Percentiles rank a stretch among this genome's conserved stretches.
Evolutionary conservation across 2,797 vertebrate species (phyloP).

Genomic region (Cercopithecus diana): DNA sequence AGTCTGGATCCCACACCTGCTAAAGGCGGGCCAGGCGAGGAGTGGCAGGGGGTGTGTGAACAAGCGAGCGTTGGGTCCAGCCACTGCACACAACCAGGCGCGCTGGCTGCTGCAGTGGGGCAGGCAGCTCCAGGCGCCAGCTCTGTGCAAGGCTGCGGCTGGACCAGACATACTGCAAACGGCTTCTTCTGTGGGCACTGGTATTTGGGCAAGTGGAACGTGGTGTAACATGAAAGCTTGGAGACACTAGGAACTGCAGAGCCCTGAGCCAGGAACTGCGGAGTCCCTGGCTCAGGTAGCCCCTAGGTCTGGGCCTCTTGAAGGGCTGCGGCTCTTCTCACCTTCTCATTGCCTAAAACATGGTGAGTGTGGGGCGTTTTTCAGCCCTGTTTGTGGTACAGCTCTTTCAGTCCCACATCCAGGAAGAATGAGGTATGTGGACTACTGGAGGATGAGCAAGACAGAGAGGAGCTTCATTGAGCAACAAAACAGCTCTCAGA

Average conservation of each 20-base stretch:
- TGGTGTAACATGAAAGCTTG: background rate
- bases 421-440: background rate
- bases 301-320: background rate
- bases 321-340: background rate
- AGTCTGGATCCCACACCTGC: background rate
- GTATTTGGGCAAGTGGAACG: background rate
- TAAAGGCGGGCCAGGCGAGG: background rate
- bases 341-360: background rate
- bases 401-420: background rate
- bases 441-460: background rate
- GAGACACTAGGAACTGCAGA: background rate
- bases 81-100: background rate
- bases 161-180: background rate
- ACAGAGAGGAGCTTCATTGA: background rate
- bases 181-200: background rate
- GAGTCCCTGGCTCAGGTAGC: background rate
- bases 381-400: background rate
- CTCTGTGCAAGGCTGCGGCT: background rate
- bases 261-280: no score
- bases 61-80: accelerated
- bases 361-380: background rate
- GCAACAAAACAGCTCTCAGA: background rate
- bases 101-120: background rate
- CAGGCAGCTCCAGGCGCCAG: background rate
- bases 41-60: background rate